Evolutionary conservation across 1,140 invertebrate genomes (phyloP).

Genomic region (Drosophila biarmipes): DNA sequence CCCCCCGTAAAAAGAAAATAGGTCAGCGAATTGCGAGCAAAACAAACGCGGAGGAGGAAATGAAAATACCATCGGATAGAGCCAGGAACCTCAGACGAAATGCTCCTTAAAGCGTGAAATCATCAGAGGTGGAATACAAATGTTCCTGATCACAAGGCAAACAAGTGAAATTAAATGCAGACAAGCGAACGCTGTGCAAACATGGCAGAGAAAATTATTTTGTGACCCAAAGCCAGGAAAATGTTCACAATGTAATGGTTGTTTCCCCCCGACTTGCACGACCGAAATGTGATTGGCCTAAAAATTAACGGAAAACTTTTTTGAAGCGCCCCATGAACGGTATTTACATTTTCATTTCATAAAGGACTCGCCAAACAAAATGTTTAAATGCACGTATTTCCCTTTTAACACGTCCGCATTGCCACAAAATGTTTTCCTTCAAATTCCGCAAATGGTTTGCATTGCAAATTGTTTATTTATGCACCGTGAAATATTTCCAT

Average conservation of each 20-base stretch:
- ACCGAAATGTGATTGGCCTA: neutral
- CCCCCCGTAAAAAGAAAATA: slow-evolving; percentile 22
- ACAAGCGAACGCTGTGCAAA: slow-evolving; percentile 30
- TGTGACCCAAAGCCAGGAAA: slow-evolving; percentile 4
- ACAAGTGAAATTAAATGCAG: slow-evolving; percentile 30
- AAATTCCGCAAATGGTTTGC: slow-evolving; percentile 26
- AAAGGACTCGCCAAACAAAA: slow-evolving; percentile 1
- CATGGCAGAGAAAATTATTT: slow-evolving; percentile 19
- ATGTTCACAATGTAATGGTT: neutral
- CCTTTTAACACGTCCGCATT: slow-evolving; percentile 16
- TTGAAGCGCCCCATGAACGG: neutral
- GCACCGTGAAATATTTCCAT: slow-evolving; percentile 36
- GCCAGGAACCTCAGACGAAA: neutral
- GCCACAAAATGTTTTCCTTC: neutral
- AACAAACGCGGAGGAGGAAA: slow-evolving; percentile 35
- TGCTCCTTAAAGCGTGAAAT: slow-evolving; percentile 35
- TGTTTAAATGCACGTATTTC: slow-evolving; percentile 21
- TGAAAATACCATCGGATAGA: slow-evolving; percentile 13
- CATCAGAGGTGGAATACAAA: slow-evolving; percentile 20
- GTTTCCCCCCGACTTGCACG: too few relatives aligned
- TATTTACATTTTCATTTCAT: slow-evolving; percentile 1
- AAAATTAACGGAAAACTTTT: slow-evolving; percentile 4
- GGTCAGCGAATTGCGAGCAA: slow-evolving; percentile 43
- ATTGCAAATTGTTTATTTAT: slow-evolving; percentile 43
- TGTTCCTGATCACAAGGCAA: slow-evolving; percentile 17